Evolutionary conservation across 2,113 vertebrate species (phyloP), one percentile per base, ranked within the genome.

Genomic region (Forbesichthys papilliferus): DNA sequence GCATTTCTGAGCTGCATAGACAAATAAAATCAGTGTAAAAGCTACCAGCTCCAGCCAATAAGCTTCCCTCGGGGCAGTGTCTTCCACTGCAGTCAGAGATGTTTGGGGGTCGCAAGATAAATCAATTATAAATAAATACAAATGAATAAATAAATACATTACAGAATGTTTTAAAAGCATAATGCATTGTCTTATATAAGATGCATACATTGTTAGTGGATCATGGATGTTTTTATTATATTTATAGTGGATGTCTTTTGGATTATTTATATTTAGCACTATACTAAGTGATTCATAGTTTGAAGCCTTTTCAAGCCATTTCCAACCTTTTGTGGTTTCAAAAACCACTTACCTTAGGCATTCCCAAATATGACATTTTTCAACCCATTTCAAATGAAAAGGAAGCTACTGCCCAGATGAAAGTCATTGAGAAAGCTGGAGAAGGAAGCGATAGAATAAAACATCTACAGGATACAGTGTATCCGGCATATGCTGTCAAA

Each of bases 401-500:
- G 47, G 33, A 75, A 84, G 72, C 33, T 10, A 11, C 27, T 58
- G 49, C 8, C 66, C 42, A 46, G 83, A 83, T 88, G 89, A 80
- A 83, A 86, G 90, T 88, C 84, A 85, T 66, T 67, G 68, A 86
- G 73, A 66, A 86, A 90, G 84, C 88, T 89, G 89, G 81, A 79
- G 81, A 87, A 91, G 85, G 86, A 66, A 74, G 58, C 92, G 91
- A 94, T 94, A 82, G 92, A 95, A 93, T 93, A 74, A 89, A 79
- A 79, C 66, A 70, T 79, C 62, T 60, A 16, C 46, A 66, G 14
- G 8, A 20, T 58, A 87, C 42, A 83, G 64, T 87, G 84, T 87
- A 90, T 82, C 84, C 86, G 86, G 89, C 90, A 94, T 92, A 92
- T 90, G 90, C 86, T 82, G 68, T 90, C 86, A 87, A 87, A 36